phyloP scores from a whole-genome alignment of 2,888 invertebrate species.

The Pachydiplax longipennis region DNA sequence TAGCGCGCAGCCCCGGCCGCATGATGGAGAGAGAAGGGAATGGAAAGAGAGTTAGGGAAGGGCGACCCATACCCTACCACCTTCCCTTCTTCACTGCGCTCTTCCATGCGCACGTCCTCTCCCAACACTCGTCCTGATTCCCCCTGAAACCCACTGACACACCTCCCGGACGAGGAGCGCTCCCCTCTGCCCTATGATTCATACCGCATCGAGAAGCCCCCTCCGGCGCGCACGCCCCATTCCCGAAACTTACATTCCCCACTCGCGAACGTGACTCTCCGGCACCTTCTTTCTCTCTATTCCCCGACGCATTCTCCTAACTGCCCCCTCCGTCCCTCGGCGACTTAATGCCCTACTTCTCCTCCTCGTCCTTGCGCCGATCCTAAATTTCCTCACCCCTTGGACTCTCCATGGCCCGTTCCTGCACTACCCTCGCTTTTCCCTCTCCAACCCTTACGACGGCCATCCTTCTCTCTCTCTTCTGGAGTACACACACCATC shows the following conservation, averaged over 20 bases:
- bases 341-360: conserved; percentile 26
- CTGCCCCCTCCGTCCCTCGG: background rate
- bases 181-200: background rate
- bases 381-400: background rate
- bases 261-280: background rate
- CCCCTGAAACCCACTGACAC: conserved; percentile 7
- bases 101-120: background rate
- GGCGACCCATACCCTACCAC: conserved; percentile 1
- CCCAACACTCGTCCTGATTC: conserved; percentile 7
- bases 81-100: background rate
- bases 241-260: background rate
- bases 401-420: background rate
- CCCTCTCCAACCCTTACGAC: no score
- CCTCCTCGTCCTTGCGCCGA: background rate
- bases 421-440: background rate
- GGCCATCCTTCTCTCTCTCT: background rate
- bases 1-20: conserved; percentile 15
- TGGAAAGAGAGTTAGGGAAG: background rate
- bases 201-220: background rate
- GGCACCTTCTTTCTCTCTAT: background rate
- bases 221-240: background rate
- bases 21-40: background rate
- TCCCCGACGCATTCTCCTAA: background rate
- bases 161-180: background rate
- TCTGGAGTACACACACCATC: background rate